These are phyloP conservation scores for Bombus sylvicola DNA, from an alignment of 1,140 invertebrate species.

Conservation along the genomic window DNA sequence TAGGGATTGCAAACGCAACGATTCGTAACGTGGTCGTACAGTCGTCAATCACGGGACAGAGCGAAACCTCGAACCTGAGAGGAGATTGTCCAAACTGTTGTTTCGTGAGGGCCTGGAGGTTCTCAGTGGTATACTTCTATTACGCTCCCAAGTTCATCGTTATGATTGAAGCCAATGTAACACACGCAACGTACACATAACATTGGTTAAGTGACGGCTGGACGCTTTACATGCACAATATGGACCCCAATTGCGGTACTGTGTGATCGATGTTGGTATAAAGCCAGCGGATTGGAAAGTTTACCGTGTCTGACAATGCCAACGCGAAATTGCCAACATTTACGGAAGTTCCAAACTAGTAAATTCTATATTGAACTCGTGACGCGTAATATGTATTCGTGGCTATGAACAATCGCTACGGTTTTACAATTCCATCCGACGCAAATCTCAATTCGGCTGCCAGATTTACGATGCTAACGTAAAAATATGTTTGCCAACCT, in stretches of 20 bases:
- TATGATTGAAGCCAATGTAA: constrained; percentile 46
- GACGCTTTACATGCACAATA: constrained; percentile 23
- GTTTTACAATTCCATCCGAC: background rate
- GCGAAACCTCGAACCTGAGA: too few species aligned
- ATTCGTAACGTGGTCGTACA: too few species aligned
- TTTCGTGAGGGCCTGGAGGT: background rate
- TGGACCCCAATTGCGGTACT: constrained; percentile 33
- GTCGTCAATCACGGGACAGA: background rate
- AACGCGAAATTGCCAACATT: constrained; percentile 23
- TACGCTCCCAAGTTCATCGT: constrained; percentile 36
- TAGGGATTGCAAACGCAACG: background rate
- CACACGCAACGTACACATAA: constrained; percentile 24
- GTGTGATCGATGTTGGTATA: constrained; percentile 36
- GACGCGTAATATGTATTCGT: background rate
- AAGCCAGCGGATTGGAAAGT: constrained; percentile 33
- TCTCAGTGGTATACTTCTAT: constrained; percentile 33
- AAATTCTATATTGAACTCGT: background rate
- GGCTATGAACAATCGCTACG: background rate
- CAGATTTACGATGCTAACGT: background rate
- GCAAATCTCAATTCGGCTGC: background rate
- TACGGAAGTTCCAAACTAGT: background rate
- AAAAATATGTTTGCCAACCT: background rate
- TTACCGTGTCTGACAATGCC: constrained; percentile 33
- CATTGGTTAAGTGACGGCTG: constrained; percentile 40
- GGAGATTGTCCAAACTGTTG: constrained; percentile 1